Percentiles rank a stretch among this genome's conserved stretches.
Evolutionary conservation across 1,140 invertebrate genomes (phyloP).

Genomic region (Cotesia chilonis): DNA sequence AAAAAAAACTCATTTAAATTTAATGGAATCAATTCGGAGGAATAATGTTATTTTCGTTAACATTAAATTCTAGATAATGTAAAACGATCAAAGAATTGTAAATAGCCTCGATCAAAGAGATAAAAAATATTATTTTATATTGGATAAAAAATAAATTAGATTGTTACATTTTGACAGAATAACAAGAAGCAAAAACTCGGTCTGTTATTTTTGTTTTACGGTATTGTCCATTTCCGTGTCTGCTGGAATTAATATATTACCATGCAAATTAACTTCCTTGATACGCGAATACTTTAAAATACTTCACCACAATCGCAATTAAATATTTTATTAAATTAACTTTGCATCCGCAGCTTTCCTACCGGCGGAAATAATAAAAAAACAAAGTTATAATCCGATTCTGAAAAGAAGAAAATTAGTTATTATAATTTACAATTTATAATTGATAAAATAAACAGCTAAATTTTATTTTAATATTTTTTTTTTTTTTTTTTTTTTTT

Average conservation of each 20-base stretch:
- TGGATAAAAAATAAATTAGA: constrained; percentile 15
- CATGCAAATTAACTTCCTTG: constrained; percentile 28
- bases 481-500: no score
- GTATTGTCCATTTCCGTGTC: constrained; percentile 12
- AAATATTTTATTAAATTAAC: constrained; percentile 10
- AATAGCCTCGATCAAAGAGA: neutral
- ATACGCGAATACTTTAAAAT: neutral
- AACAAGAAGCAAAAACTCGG: neutral
- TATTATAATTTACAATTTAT: no score
- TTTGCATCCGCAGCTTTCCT: neutral
- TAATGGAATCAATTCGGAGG: no score
- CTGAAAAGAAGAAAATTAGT: neutral
- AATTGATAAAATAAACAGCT: no score
- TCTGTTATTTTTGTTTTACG: neutral
- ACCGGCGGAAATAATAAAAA: neutral
- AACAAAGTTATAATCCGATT: constrained; percentile 19
- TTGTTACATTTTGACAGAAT: constrained; percentile 8
- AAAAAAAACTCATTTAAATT: neutral
- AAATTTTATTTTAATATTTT: no score
- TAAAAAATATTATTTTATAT: no score
- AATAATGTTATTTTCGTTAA: no score
- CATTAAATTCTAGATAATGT: neutral
- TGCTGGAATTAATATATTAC: constrained; percentile 32
- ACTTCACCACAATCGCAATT: neutral
- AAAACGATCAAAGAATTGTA: neutral